Base-by-base conservation (phyloP, 2,797 vertebrate genomes). In the Micrastur ruficollis region DNA sequence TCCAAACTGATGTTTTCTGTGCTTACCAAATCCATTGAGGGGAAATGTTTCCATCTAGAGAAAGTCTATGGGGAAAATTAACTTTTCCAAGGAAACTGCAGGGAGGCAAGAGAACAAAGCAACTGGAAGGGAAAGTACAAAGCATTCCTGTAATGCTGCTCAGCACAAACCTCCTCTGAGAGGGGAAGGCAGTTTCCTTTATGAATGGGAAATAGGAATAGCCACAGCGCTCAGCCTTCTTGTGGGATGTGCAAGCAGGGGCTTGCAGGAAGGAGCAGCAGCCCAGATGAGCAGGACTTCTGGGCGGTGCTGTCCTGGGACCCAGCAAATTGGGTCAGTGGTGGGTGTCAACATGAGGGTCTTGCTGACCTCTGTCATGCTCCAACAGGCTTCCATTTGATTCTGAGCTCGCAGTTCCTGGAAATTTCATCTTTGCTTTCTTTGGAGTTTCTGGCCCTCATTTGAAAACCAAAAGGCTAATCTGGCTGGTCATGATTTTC, bases 51-150 rank as follows among this genome's bases (percentile, higher is more conserved):
- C 73, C 32, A 81, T 67, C 44, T 82, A 38, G 61, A 74, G 61
- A 10, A 71, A 65, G 61, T 90, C 82, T 49, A 38, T 1, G 8
- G 52, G 88, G 80, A 93, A 95, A 90, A 94, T 65, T 49, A 83
- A 74, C 72, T 95, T 90, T 94, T 90, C 85, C 85, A 61, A 88
- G 85, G 82, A 74, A 95, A 38, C 85, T 83, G 44, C 63, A 67
- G 72, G 87, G 67, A 87, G 44, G 27, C 1, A 29, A 62, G 79
- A 85, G 67, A 89, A 46, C 75, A 91, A 83, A 95, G 72, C 44
- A 31, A n/a, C 27, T 56, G 44, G 63, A 88, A 85, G 47, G 47
- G 59, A 67, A 82, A 79, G 27, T 8, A 80, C 13, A 59, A 85
- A 91, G 12, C 16, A 22, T 23, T 82, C 59, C 50, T 52, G 71